A percentile compares a stretch with the other conserved stretches of the same genome.
These are phyloP conservation scores for Coregonus ussuriensis DNA, from an alignment of 2,797 vertebrate genomes.

Conservation along the genomic window DNA sequence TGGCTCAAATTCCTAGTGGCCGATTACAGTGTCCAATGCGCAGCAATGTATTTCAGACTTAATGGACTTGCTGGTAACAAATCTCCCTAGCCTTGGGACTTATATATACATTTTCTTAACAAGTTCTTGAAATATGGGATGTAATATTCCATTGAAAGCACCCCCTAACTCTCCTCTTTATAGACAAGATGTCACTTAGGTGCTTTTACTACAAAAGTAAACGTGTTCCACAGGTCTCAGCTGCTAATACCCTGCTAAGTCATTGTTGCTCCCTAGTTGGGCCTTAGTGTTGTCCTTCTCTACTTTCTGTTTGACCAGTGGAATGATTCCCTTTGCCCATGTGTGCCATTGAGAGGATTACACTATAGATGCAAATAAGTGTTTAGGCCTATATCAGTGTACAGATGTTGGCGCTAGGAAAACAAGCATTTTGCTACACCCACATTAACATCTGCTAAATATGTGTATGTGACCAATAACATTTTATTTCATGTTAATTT, in stretches of 20 bases:
- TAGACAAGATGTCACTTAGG: constrained; percentile 22
- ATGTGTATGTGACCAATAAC: too few species aligned
- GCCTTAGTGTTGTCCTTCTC: neutral
- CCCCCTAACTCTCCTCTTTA: constrained; percentile 23
- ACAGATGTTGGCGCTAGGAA: neutral
- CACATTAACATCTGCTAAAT: too few species aligned
- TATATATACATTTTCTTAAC: constrained; percentile 75
- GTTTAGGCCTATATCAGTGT: neutral
- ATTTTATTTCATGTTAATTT: too few species aligned
- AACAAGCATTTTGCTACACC: too few species aligned
- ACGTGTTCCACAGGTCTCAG: constrained; percentile 9
- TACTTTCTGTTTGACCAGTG: neutral
- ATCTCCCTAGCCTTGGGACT: constrained; percentile 65
- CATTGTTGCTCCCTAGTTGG: neutral
- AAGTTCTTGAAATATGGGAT: constrained; percentile 74
- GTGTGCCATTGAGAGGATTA: too few species aligned
- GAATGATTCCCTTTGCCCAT: too few species aligned
- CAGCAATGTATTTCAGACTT: constrained; percentile 73
- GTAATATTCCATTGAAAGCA: constrained; percentile 58
- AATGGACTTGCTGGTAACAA: constrained; percentile 70
- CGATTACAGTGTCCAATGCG: constrained; percentile 41
- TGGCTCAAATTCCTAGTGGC: constrained; percentile 12
- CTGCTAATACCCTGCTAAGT: neutral
- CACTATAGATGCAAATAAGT: too few species aligned
- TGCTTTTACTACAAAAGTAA: constrained; percentile 11